These are phyloP conservation scores for Malacoctenus gilli DNA, from an alignment of 2,797 vertebrate species.

Conservation along the genomic window DNA sequence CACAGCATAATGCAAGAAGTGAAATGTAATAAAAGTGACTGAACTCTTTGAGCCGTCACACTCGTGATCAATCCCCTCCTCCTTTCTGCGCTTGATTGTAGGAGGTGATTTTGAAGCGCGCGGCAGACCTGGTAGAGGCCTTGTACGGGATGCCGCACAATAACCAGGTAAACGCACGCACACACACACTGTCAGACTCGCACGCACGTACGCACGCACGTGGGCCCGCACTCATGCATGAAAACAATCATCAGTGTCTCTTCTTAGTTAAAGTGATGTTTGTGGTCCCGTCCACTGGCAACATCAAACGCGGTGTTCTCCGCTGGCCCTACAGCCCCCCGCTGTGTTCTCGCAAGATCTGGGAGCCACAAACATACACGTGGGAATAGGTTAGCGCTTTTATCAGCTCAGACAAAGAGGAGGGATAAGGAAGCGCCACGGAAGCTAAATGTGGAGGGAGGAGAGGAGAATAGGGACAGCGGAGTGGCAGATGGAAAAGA, in stretches of 20 bases:
- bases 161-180: conserved; percentile 87
- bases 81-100: conserved; percentile 77
- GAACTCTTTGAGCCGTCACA: conserved; percentile 68
- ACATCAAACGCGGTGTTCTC: conserved; percentile 54
- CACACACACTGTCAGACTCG: conserved; percentile 3
- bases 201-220: conserved; percentile 1
- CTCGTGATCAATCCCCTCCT: conserved; percentile 66
- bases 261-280: conserved; percentile 37
- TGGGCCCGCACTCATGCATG: conserved; percentile 23
- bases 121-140: conserved; percentile 94
- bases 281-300: conserved; percentile 41
- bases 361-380: conserved; percentile 39
- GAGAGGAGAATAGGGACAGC: conserved; percentile 27
- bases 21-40: conserved; percentile 79
- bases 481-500: conserved; percentile 18
- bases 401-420: conserved; percentile 29
- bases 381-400: conserved; percentile 52
- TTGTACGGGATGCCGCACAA: conserved; percentile 98
- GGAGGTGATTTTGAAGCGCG: conserved; percentile 97
- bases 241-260: conserved; percentile 42
- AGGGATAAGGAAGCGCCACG: conserved; percentile 36
- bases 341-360: conserved; percentile 41
- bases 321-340: conserved; percentile 34
- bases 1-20: conserved; percentile 73
- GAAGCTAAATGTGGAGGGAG: conserved; percentile 40